Evolutionary conservation across 2,888 invertebrate species (phyloP), one percentile per base, ranked within the genome.

Genomic region (Zygogramma bicolorata): DNA sequence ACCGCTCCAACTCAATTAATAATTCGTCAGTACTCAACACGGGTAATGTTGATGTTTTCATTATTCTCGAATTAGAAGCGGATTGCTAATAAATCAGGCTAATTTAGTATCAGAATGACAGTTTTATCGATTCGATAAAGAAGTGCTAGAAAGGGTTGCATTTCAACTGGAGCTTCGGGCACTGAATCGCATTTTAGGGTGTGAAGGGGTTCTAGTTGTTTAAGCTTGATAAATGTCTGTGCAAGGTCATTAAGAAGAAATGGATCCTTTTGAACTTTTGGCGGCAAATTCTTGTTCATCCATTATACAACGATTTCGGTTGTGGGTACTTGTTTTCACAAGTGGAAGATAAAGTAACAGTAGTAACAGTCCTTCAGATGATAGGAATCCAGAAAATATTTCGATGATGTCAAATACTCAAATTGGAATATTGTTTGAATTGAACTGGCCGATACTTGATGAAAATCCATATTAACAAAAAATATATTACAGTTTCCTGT

Each of bases 91-190:
- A 85, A 85, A 84, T 85, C 84, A 80, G 85, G 84, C 85, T 86
- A 86, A 86, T 86, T 86, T 85, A 86, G 84, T 84, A 79, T 76
- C 78, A 72, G 80, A 81, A 83, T 84, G 85, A 86, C 86, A 85
- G 83, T 81, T 76, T 82, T 85, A 86, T 86, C 86, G 86, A 86
- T 82, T 84, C 84, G 86, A 86, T 86, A 86, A 86, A 85, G 86
- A 86, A 86, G 84, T 85, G 83, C 79, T 61, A 75, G 77, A 81
- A 81, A 79, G 80, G 82, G 81, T 78, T 81, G 78, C 73, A 76
- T 73, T 71, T 66, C 68, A 68, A 65, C 70, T 65, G 58, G 49
- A 66, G 78, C 78, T 75, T 68, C 65, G 68, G 79, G 79, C 78
- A 76, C 68, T 61, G 68, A 63, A 69, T 73, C 73, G 73, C 66